These are phyloP conservation scores for Piscicola geometra DNA, from an alignment of 2,888 invertebrate species.

Conservation along the genomic window DNA sequence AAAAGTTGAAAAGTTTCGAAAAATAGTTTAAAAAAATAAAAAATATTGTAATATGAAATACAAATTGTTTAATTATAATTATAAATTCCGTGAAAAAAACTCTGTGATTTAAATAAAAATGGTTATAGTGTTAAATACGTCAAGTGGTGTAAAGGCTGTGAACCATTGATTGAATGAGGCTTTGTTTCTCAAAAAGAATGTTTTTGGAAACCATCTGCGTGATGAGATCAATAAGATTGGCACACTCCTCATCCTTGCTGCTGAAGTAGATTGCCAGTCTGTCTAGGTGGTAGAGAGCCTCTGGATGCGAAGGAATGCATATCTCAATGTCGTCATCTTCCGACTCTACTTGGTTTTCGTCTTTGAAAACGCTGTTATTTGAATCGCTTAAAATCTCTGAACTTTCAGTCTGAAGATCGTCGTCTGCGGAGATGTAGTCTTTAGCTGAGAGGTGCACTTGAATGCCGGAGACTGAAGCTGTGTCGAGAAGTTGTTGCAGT, in stretches of 20 bases:
- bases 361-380: not conserved
- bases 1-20: too few species aligned
- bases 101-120: too few species aligned
- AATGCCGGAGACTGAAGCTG: not conserved
- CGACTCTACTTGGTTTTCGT: not conserved
- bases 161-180: not conserved
- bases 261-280: not conserved
- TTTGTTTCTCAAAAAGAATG: constrained; percentile 2
- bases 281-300: not conserved
- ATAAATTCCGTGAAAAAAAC: too few species aligned
- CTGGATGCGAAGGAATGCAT: not conserved
- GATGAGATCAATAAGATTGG: not conserved
- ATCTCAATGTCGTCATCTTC: not conserved
- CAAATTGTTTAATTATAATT: too few species aligned
- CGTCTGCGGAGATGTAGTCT: not conserved
- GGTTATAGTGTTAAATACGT: too few species aligned
- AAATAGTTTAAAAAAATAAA: too few species aligned
- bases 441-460: not conserved
- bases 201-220: constrained; percentile 4
- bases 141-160: too few species aligned
- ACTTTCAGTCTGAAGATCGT: not conserved
- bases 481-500: not conserved
- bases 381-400: not conserved
- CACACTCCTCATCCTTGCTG: not conserved
- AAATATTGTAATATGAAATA: too few species aligned